These are phyloP conservation scores for Ctenicera cuprea DNA, from an alignment of 2,888 invertebrate species.

Conservation along the genomic window DNA sequence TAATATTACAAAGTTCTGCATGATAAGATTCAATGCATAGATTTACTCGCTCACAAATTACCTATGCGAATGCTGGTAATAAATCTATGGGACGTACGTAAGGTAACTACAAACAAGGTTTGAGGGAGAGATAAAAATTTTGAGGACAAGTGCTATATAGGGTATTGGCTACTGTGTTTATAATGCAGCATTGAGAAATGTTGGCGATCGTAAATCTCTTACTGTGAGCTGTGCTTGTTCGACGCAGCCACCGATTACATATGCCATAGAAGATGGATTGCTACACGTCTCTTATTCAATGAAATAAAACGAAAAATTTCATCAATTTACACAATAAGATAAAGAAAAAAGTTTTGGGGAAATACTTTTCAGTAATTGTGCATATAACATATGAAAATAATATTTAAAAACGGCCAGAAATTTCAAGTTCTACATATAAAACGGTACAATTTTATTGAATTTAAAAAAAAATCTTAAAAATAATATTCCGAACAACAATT, in stretches of 20 bases:
- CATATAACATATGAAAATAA: too few species aligned
- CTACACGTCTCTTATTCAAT: conserved; percentile 23
- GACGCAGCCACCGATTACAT: conserved; percentile 26
- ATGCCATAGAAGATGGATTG: conserved; percentile 39
- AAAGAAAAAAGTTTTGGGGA: neutral
- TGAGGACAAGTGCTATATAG: conserved; percentile 72
- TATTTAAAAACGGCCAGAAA: too few species aligned
- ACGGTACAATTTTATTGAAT: too few species aligned
- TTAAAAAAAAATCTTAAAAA: too few species aligned
- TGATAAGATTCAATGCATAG: conserved; percentile 33
- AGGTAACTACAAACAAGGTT: conserved; percentile 71
- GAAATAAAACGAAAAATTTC: conserved; percentile 22
- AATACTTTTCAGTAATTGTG: too few species aligned
- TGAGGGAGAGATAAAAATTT: conserved; percentile 73
- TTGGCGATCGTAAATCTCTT: conserved; percentile 67
- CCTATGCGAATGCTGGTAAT: conserved; percentile 64
- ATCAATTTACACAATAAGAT: neutral
- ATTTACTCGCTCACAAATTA: conserved; percentile 65
- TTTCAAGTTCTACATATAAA: too few species aligned
- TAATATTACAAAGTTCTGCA: too few species aligned
- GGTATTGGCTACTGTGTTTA: conserved; percentile 70
- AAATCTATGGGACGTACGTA: conserved; percentile 68
- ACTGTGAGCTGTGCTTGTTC: conserved; percentile 48
- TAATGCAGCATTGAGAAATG: conserved; percentile 69
- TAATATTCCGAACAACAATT: too few species aligned